Conservation (phyloP, 2,888 invertebrate species). For the Cryptophagus acutangulus region DNA sequence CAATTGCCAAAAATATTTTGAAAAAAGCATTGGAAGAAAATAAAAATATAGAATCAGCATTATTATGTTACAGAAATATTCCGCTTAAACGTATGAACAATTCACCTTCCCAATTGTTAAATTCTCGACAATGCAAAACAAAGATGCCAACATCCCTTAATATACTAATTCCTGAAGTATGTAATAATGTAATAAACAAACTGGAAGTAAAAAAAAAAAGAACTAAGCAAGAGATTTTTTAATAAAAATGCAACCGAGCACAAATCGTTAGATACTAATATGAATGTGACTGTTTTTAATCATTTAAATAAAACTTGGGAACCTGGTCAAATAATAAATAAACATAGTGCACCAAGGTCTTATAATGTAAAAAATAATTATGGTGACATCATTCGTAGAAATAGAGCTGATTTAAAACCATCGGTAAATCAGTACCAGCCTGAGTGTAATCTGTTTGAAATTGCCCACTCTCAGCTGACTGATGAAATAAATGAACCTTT, state of each 20-base stretch:
- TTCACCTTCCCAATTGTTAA: constrained; percentile 17
- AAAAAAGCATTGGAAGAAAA: constrained; percentile 12
- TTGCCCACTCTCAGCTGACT: too few species aligned
- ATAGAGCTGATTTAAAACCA: neutral
- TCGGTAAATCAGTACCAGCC: neutral
- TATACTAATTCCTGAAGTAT: constrained; percentile 10
- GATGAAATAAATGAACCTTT: too few species aligned
- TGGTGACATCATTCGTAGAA: neutral
- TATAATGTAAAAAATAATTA: neutral
- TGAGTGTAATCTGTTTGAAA: too few species aligned
- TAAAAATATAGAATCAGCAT: constrained; percentile 15
- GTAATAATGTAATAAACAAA: constrained; percentile 11
- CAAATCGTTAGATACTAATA: constrained; percentile 7
- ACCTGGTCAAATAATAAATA: constrained; percentile 13
- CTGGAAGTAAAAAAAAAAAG: constrained; percentile 11
- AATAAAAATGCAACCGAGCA: constrained; percentile 12
- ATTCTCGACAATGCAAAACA: constrained; percentile 20
- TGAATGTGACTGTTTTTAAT: constrained; percentile 13
- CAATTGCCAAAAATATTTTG: constrained; percentile 11
- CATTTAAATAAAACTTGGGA: constrained; percentile 14
- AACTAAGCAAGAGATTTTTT: constrained; percentile 14
- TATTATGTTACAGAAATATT: constrained; percentile 23
- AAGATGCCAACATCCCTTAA: constrained; percentile 13
- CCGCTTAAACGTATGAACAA: constrained; percentile 17
- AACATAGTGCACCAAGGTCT: neutral